Percentiles rank a stretch among this genome's conserved stretches.
Conservation (phyloP, 2,113 vertebrate species). For the Thalassoma bifasciatum region DNA sequence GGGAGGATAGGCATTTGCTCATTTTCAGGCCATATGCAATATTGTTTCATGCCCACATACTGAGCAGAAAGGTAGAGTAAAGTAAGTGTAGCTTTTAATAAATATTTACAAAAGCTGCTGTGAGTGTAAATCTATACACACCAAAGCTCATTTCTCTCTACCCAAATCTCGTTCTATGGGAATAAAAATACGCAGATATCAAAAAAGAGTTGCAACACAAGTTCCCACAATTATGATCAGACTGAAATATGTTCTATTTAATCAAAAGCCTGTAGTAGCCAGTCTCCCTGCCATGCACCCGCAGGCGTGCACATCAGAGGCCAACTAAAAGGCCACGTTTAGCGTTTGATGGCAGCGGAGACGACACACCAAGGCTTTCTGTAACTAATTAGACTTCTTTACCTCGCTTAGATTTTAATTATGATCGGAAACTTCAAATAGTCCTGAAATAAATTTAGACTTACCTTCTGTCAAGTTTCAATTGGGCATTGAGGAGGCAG, state of each 20-base stretch:
- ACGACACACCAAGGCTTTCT: constrained; percentile 57
- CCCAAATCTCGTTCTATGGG: constrained; percentile 4
- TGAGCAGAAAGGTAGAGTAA: constrained; percentile 10
- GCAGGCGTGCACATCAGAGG: constrained; percentile 55
- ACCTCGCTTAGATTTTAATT: constrained; percentile 69
- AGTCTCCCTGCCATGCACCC: constrained; percentile 25
- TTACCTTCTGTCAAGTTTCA: constrained; percentile 20
- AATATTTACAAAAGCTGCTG: constrained; percentile 34
- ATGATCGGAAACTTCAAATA: constrained; percentile 62
- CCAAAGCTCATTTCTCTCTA: constrained; percentile 27
- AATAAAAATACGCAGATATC: constrained; percentile 17
- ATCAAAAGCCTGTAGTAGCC: constrained; percentile 53
- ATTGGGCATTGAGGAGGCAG: not conserved
- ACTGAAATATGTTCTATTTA: constrained; percentile 52
- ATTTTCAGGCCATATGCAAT: constrained; percentile 3
- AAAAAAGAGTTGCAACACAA: constrained; percentile 28
- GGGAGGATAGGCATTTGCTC: constrained; percentile 10
- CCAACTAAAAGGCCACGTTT: constrained; percentile 42
- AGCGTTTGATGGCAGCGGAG: constrained; percentile 58
- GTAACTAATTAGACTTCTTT: constrained; percentile 63
- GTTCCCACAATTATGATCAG: constrained; percentile 56
- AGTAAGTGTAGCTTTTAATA: constrained; percentile 25
- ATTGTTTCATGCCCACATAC: constrained; percentile 28
- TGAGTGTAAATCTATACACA: constrained; percentile 16
- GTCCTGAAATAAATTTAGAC: constrained; percentile 12